Base-by-base conservation (phyloP, 2,113 vertebrate genomes). In the Lophura nycthemera region DNA sequence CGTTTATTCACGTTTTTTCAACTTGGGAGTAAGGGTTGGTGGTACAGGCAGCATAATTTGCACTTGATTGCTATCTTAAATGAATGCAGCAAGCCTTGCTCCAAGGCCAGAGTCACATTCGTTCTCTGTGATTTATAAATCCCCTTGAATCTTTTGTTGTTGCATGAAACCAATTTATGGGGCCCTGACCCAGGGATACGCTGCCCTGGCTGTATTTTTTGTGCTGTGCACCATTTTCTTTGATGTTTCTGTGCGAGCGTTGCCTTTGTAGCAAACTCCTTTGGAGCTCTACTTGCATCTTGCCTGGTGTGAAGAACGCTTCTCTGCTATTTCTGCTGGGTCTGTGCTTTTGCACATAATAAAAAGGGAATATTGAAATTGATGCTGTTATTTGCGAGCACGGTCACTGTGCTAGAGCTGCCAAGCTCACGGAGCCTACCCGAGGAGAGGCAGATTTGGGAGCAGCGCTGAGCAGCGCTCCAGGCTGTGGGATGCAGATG, bases 91-190 rank as follows among this genome's bases (percentile, higher is more conserved):
- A 14, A 73, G 59, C 27, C 30, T 78, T 90, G 61, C 75, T 90
- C 19, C 24, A 30, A 63, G 65, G 40, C 76, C 65, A 54, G 65
- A 63, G 40, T 91, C 80, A 8, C 83, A 0, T 48, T 89, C 3
- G 6, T 83, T 83, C 79, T 88, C 87, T 77, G 88, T 89, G 85
- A 65, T 54, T 93, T 90, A 79, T 47, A 84, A 78, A 81, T 82
- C 48, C 40, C 30, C 16, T 1, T 83, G 91, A 95, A 89, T 65
- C 65, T 93, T 92, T 80, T 92, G 65, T 91, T 92, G 67, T 87
- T 89, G n/a, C 47, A 16, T 43, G 83, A 60, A 90, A 78, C 30
- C 94, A 69, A 95, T 88, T 91, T 90, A 90, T 67, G 61, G 64
- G 38, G 40, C 82, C 48, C 29, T 82, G 65, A 83, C 45, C 43